Base-by-base conservation (phyloP, 2,113 vertebrate genomes). In the Myanophis thanlyinensis region DNA sequence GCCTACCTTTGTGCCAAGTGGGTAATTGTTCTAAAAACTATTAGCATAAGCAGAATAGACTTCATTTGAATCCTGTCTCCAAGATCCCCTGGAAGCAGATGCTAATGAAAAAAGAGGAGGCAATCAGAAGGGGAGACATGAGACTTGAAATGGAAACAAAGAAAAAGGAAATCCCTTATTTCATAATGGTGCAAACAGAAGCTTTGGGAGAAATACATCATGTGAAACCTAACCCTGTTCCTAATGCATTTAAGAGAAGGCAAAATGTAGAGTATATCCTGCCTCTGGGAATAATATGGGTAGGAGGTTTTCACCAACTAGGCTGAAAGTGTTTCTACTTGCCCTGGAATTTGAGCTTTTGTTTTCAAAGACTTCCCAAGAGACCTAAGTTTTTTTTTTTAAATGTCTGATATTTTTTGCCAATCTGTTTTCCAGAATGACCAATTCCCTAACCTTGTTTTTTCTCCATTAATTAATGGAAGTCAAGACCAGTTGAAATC, bases 111-210 rank as follows among this genome's bases (percentile, higher is more conserved):
- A 92, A 95, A 90, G 95, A 93, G 94, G 10, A 18, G 53, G 73
- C 73, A 44, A 80, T 87, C 35, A 6, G n/a, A 67, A 93, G 94
- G 87, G 12, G 89, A 93, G 91, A 89, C 89, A 94, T 94, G 47
- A 94, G 20, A 12, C 6, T 1, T 20, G 88, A 73, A 48, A 56
- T 94, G 94, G 94, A 96, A 96, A 97, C 95, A 95, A 96, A 96
- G 88, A 93, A 95, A 97, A 96, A 97, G 96, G 96, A 97, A 96
- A 96, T 93, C 94, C 95, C 94, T 96, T 95, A 95, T 97, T 97
- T 97, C 93, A 96, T 97, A 96, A 97, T 94, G 96, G 96, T 93
- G 92, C 95, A 96, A 98, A 96, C 96, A 97, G 96, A 96, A 96
- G 92, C 95, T 80, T 95, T 95, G 95, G 94, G 94, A 97, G 95